A percentile compares a stretch with the other conserved stretches of the same genome.
These are phyloP conservation scores for Erpobdella octoculata DNA, from an alignment of 2,888 invertebrate genomes.

Conservation along the genomic window DNA sequence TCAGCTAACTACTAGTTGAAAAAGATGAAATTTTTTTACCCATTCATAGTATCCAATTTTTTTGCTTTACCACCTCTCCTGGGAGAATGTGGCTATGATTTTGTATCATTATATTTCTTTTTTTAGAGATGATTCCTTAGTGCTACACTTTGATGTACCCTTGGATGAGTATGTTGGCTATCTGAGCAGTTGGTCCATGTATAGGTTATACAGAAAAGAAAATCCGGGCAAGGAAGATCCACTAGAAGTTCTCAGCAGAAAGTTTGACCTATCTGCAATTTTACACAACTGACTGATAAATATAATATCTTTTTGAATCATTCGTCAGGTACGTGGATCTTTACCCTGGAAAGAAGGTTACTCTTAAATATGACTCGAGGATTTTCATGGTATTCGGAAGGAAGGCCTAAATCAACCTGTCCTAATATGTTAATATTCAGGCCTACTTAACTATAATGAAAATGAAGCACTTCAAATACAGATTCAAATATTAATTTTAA, in stretches of 20 bases:
- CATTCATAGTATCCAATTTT: too few relatives aligned
- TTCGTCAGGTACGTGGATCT: background rate
- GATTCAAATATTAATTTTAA: too few relatives aligned
- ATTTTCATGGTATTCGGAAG: background rate
- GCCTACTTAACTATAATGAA: background rate
- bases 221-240: slow-evolving; percentile 13
- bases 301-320: background rate
- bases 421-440: background rate
- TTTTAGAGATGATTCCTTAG: slow-evolving; percentile 11
- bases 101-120: slow-evolving; percentile 1
- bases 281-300: too few relatives aligned
- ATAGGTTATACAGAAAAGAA: slow-evolving; percentile 2
- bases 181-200: slow-evolving; percentile 22
- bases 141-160: background rate
- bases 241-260: background rate
- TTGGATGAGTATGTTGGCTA: slow-evolving; percentile 27
- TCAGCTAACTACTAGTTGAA: too few relatives aligned
- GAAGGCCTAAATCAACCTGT: background rate
- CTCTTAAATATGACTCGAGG: background rate
- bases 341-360: background rate
- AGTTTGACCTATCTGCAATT: background rate
- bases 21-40: too few relatives aligned
- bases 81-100: too few relatives aligned
- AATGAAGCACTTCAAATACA: background rate
- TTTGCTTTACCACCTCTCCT: too few relatives aligned